phyloP scores from a whole-genome alignment of 2,888 invertebrate species.

The Brachyopa scutellaris region DNA sequence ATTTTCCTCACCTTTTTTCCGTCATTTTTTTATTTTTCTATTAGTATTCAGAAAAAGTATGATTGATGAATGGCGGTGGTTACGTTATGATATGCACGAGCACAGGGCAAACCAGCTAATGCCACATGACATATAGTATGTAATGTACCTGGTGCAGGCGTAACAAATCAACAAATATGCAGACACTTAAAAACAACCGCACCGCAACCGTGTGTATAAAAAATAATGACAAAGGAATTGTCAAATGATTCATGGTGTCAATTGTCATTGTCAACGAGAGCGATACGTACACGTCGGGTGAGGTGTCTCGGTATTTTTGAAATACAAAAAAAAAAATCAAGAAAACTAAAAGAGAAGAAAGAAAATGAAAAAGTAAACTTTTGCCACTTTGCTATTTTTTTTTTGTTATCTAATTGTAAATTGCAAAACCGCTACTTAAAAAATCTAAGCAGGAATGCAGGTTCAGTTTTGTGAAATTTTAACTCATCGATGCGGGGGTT shows the following conservation, averaged over 20 bases:
- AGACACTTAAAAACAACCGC: slow-evolving; percentile 17
- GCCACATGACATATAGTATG: background rate
- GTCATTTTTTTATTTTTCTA: background rate
- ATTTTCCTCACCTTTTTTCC: background rate
- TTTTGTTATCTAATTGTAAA: no score
- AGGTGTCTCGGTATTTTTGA: no score
- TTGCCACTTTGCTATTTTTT: no score
- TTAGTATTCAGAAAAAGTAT: slow-evolving; percentile 33
- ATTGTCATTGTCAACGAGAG: slow-evolving; percentile 54
- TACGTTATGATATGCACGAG: slow-evolving; percentile 3
- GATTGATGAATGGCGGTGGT: slow-evolving; percentile 24
- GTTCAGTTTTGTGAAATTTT: no score
- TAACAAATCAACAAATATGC: background rate
- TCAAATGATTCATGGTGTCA: slow-evolving; percentile 62
- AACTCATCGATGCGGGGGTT: no score
- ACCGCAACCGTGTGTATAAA: background rate
- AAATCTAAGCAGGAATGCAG: no score
- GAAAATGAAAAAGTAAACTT: no score
- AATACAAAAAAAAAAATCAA: no score
- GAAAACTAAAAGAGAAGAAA: no score
- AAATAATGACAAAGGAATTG: slow-evolving; percentile 45
- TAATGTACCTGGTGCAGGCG: slow-evolving; percentile 5
- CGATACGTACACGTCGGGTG: slow-evolving; percentile 27
- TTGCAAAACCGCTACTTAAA: no score
- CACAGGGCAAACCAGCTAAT: background rate